Evolutionary conservation across 1,140 invertebrate genomes (phyloP), one percentile per base, ranked within the genome.

Genomic region (Maconellicoccus hirsutus): DNA sequence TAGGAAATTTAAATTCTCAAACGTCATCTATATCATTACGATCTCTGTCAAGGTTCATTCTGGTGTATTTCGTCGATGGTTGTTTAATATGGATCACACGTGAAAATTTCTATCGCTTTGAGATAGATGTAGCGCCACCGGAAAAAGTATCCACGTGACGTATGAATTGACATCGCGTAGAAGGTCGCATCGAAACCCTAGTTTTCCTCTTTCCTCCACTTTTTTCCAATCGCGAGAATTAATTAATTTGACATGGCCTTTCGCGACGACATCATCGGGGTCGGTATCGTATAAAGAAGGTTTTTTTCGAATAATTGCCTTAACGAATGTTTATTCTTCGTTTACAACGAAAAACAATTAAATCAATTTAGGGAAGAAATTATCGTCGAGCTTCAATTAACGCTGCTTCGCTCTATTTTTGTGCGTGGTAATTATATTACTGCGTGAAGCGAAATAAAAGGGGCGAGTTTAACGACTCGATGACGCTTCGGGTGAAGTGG

Each of bases 221-320:
- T 33, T 3, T 33, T 33, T 33, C 12, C 29, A 16, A 52, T 52
- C 2, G 42, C n/a, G n/a, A 52, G 42, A 52, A 52, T 52, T 52
- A 52, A 52, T 52, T 52, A 52, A 52, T 52, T 52, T 52, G 42
- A 52, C 42, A 52, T 19, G 42, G 42, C 42, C 42, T 52, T 52
- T 52, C 16, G 42, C 42, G 42, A 52, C 42, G 42, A 16, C 42
- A 16, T 3, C 16, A 16, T 19, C 29, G 29, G 29, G 29, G 29
- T 33, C 29, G 29, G 29, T 33, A 33, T 6, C 29, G 29, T 12
- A 12, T 6, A 33, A 33, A 33, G 29, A 33, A 33, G 4, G 29
- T 33, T 33, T 33, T 33, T 33, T 52, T 52, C 42, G 42, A 52
- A 52, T 52, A 52, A 52, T 52, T 52, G 42, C 42, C 42, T 52